Percentiles rank a stretch among this genome's conserved stretches.
Evolutionary conservation across 2,797 vertebrate genomes (phyloP).

Genomic region (Heterohyrax brucei): DNA sequence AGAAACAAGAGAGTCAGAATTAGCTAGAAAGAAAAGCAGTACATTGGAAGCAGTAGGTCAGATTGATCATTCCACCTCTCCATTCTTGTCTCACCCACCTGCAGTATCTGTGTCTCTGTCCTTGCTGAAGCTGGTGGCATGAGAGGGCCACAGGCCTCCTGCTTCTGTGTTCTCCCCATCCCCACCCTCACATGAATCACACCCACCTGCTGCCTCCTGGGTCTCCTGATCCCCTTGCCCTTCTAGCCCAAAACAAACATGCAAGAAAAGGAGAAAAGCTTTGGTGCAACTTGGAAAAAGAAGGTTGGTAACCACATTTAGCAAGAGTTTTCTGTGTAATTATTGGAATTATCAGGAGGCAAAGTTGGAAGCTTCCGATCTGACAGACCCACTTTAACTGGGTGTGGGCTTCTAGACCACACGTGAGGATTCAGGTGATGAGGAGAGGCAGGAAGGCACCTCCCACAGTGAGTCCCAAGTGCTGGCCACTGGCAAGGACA

Average conservation of each 20-base stretch:
- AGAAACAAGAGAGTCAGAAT: conserved; percentile 55
- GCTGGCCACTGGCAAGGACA: neutral
- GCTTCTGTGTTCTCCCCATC: neutral
- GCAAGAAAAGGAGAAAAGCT: neutral
- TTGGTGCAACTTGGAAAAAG: neutral
- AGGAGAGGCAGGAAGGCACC: neutral
- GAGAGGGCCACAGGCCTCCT: too few species aligned
- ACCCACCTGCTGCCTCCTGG: neutral
- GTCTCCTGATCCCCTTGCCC: neutral
- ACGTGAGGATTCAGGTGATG: fast-evolving
- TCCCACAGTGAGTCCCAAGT: neutral
- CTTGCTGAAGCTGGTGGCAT: neutral
- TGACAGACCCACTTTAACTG: neutral
- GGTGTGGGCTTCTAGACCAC: neutral
- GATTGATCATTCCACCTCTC: neutral
- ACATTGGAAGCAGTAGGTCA: neutral
- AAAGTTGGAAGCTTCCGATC: neutral
- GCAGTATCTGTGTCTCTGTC: neutral
- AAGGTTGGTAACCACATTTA: neutral
- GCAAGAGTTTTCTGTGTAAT: neutral
- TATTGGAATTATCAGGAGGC: neutral
- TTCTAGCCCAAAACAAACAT: neutral
- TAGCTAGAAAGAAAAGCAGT: neutral
- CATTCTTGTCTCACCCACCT: neutral
- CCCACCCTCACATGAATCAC: neutral